Evolutionary conservation across 2,888 invertebrate genomes (phyloP).

Genomic region (Noctua janthe): DNA sequence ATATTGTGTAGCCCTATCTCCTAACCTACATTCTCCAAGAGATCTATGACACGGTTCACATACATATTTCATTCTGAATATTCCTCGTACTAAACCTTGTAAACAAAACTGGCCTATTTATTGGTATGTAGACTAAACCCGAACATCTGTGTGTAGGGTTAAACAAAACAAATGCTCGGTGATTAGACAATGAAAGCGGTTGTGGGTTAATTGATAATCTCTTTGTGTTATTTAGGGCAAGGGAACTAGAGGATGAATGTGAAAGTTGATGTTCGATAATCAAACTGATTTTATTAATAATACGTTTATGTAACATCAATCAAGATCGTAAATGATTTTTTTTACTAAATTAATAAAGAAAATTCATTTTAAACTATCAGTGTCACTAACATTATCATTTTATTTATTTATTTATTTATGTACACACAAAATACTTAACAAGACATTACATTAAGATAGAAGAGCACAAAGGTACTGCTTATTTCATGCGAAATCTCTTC

Average conservation of each 20-base stretch:
- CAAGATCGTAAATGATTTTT: too few relatives aligned
- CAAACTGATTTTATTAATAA: neutral
- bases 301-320: too few relatives aligned
- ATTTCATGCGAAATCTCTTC: too few relatives aligned
- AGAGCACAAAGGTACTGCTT: too few relatives aligned
- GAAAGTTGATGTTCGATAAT: neutral
- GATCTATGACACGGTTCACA: constrained; percentile 39
- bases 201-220: constrained; percentile 44
- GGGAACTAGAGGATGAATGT: neutral
- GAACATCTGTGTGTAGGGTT: constrained; percentile 58
- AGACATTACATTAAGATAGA: too few relatives aligned
- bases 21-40: constrained; percentile 26
- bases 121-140: constrained; percentile 58
- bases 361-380: too few relatives aligned
- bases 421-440: too few relatives aligned
- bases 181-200: constrained; percentile 45
- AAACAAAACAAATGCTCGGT: constrained; percentile 52
- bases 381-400: too few relatives aligned
- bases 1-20: neutral
- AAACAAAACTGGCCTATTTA: constrained; percentile 68
- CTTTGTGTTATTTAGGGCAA: constrained; percentile 35
- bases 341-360: too few relatives aligned
- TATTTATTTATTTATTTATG: too few relatives aligned
- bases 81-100: constrained; percentile 48
- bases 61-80: constrained; percentile 44